Evolutionary conservation across 1,140 invertebrate genomes (phyloP).

Genomic region (Drosophila orosa): DNA sequence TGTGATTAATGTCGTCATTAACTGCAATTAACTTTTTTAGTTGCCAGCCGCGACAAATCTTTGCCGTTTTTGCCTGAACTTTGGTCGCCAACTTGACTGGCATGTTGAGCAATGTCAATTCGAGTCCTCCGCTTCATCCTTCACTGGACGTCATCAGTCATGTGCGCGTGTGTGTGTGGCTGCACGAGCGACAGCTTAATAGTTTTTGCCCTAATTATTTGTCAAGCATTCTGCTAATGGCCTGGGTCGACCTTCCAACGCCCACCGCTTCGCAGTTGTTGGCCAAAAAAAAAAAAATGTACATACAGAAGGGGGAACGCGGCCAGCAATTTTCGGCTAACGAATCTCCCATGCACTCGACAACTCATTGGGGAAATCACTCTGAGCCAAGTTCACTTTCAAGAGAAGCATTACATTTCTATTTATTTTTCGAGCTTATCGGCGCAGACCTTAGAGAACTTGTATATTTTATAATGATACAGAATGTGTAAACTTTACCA

Average conservation of each 20-base stretch:
- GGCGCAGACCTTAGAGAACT: too few relatives aligned
- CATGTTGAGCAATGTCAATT: constrained; percentile 78
- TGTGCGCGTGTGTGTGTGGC: constrained; percentile 35
- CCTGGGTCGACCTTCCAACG: constrained; percentile 57
- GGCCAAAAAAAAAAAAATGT: neutral
- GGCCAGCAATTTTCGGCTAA: constrained; percentile 12
- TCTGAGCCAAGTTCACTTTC: neutral
- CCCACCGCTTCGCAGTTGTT: constrained; percentile 3
- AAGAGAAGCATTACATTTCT: neutral
- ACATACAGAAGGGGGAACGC: neutral
- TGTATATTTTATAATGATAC: neutral
- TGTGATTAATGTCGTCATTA: constrained; percentile 84
- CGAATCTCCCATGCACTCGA: constrained; percentile 32
- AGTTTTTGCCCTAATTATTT: constrained; percentile 78
- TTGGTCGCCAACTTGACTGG: constrained; percentile 75
- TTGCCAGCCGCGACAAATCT: constrained; percentile 74
- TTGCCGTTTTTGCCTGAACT: constrained; percentile 72
- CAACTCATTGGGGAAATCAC: constrained; percentile 30
- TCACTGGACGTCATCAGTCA: constrained; percentile 69
- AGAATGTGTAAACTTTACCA: neutral
- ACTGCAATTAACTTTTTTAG: constrained; percentile 82
- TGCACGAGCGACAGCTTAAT: constrained; percentile 52
- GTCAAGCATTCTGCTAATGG: constrained; percentile 74
- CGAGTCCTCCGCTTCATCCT: constrained; percentile 58
- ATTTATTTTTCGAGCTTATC: constrained; percentile 1